These are phyloP conservation scores for Limnothrissa miodon DNA, from an alignment of 2,113 vertebrate species.

Conservation along the genomic window DNA sequence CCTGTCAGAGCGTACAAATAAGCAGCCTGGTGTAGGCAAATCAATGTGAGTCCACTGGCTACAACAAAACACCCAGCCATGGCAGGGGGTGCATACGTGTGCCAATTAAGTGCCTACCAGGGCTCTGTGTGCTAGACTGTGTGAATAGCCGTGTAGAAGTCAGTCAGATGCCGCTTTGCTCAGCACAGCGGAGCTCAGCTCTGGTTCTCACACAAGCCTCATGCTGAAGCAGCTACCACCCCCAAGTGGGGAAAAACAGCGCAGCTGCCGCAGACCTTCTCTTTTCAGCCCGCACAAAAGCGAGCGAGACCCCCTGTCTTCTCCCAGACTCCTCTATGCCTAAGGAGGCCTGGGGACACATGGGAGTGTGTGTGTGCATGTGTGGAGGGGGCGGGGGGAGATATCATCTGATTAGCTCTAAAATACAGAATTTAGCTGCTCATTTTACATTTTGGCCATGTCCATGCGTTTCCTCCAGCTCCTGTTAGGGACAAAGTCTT, in stretches of 20 bases:
- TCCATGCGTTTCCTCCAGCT: conserved; percentile 11
- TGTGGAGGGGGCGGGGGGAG: not conserved
- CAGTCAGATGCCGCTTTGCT: not conserved
- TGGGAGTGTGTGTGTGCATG: not conserved
- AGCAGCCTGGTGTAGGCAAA: conserved; percentile 35
- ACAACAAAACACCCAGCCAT: conserved; percentile 26
- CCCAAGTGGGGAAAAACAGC: conserved; percentile 94
- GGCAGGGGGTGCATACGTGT: conserved; percentile 26
- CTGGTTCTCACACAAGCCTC: conserved; percentile 45
- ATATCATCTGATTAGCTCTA: conserved; percentile 11
- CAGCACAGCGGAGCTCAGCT: too few relatives aligned
- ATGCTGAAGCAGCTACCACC: conserved; percentile 91
- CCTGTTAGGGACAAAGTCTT: not conserved
- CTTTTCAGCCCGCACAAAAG: conserved; percentile 73
- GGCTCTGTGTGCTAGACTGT: conserved; percentile 27
- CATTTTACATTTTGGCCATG: conserved; percentile 26
- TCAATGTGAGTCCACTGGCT: conserved; percentile 33
- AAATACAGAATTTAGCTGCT: conserved; percentile 27
- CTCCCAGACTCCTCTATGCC: conserved; percentile 48
- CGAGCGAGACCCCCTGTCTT: conserved; percentile 59
- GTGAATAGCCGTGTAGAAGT: not conserved
- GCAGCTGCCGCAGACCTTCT: conserved; percentile 75
- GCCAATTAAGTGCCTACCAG: conserved; percentile 43
- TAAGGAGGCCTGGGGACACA: conserved; percentile 24
- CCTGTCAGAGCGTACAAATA: conserved; percentile 12